Conservation (phyloP, 2,113 vertebrate genomes). For the Empidonax traillii region DNA sequence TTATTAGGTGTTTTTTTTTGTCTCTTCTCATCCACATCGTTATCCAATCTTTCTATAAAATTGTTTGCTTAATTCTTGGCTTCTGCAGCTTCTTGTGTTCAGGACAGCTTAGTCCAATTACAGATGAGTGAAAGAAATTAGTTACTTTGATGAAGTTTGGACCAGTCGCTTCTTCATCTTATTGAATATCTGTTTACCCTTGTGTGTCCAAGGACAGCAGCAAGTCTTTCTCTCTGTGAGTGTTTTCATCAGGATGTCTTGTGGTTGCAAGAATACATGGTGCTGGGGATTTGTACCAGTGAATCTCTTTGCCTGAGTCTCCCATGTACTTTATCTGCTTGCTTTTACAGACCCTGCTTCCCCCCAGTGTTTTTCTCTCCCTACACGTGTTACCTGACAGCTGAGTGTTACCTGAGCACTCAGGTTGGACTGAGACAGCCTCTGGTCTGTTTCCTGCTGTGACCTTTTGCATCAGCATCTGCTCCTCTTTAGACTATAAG, state of each 20-base stretch:
- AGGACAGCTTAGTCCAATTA: neutral
- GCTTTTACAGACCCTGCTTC: neutral
- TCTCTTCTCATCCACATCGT: neutral
- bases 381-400: neutral
- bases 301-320: neutral
- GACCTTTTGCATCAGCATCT: slow-evolving; percentile 6
- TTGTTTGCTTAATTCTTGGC: neutral
- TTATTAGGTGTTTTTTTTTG: neutral
- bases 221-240: neutral
- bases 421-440: neutral
- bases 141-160: neutral
- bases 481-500: neutral
- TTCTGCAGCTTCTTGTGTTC: neutral
- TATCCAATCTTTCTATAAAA: neutral
- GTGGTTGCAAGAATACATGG: neutral
- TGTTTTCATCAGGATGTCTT: neutral
- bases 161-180: neutral
- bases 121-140: neutral
- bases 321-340: neutral
- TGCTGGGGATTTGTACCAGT: neutral
- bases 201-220: neutral
- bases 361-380: neutral
- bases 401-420: neutral
- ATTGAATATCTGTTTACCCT: neutral
- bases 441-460: neutral